These are phyloP conservation scores for Excalfactoria chinensis DNA, from an alignment of 2,113 vertebrate genomes.

Conservation along the genomic window DNA sequence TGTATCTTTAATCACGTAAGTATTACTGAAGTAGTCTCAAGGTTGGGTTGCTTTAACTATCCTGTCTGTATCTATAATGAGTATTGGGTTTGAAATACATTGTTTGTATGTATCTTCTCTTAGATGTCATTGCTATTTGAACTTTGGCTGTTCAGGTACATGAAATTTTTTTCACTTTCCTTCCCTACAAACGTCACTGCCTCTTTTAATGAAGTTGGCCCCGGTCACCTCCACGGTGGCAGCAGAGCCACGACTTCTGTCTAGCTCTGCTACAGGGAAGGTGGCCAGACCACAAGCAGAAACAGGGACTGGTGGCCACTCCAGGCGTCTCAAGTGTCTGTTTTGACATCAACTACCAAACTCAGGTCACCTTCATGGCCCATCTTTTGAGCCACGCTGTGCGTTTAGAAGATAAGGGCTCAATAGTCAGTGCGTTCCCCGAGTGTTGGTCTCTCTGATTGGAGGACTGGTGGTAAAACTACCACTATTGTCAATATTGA, in stretches of 20 bases:
- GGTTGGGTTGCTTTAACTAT: neutral
- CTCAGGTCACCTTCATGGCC: fast-evolving
- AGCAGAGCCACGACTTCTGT: neutral
- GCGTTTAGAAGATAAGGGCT: neutral
- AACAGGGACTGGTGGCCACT: neutral
- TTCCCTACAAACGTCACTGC: neutral
- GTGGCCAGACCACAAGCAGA: neutral
- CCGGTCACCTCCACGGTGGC: neutral
- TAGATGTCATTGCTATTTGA: neutral
- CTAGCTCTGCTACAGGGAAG: neutral
- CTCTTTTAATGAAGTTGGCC: neutral
- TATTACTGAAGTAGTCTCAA: neutral
- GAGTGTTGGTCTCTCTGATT: neutral
- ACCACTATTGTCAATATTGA: neutral
- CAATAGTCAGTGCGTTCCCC: neutral
- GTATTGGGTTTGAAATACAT: neutral
- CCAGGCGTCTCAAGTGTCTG: neutral
- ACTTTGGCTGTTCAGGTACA: neutral
- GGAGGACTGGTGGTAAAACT: slow-evolving; percentile 2
- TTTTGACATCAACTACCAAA: neutral
- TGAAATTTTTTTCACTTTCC: neutral
- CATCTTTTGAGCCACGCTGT: neutral
- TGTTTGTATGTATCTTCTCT: neutral
- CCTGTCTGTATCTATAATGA: neutral
- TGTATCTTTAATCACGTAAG: neutral